Evolutionary conservation across 2,888 invertebrate genomes (phyloP).

Genomic region (Napeogenes inachia): DNA sequence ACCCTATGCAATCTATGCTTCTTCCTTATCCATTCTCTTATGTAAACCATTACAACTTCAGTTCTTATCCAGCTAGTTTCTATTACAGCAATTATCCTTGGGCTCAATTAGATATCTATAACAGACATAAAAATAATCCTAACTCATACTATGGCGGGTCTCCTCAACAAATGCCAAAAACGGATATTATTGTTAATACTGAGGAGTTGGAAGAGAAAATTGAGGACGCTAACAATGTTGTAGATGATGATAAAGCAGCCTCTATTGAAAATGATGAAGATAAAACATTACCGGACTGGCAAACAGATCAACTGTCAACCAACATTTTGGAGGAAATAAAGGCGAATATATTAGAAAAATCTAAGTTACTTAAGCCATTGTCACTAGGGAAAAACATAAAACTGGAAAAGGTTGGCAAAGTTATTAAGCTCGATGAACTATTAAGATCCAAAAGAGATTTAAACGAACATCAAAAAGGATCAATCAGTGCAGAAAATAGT

Average conservation of each 20-base stretch:
- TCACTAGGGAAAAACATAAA: conserved; percentile 54
- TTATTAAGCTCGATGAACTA: conserved; percentile 50
- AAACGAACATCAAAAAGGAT: conserved; percentile 10
- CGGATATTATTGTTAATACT: conserved; percentile 35
- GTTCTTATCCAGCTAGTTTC: conserved; percentile 32
- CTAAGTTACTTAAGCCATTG: conserved; percentile 44
- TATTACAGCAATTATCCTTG: conserved; percentile 39
- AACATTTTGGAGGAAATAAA: conserved; percentile 54
- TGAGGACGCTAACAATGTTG: conserved; percentile 26
- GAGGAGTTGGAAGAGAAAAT: conserved; percentile 32
- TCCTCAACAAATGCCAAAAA: conserved; percentile 28
- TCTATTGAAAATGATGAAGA: conserved; percentile 23
- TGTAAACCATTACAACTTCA: conserved; percentile 42
- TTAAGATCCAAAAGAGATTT: conserved; percentile 43
- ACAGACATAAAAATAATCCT: conserved; percentile 32
- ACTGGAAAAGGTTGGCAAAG: conserved; percentile 56
- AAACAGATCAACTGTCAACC: conserved; percentile 50
- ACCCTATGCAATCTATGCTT: conserved; percentile 36
- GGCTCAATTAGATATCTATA: conserved; percentile 37
- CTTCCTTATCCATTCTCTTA: conserved; percentile 54
- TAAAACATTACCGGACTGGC: conserved; percentile 41
- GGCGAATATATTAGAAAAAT: conserved; percentile 49
- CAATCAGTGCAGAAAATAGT: conserved; percentile 10
- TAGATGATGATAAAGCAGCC: conserved; percentile 20
- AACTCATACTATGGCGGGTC: conserved; percentile 32